Evolutionary conservation across 1,140 invertebrate genomes (phyloP), one percentile per base, ranked within the genome.

Genomic region (Lepidostoma basale): DNA sequence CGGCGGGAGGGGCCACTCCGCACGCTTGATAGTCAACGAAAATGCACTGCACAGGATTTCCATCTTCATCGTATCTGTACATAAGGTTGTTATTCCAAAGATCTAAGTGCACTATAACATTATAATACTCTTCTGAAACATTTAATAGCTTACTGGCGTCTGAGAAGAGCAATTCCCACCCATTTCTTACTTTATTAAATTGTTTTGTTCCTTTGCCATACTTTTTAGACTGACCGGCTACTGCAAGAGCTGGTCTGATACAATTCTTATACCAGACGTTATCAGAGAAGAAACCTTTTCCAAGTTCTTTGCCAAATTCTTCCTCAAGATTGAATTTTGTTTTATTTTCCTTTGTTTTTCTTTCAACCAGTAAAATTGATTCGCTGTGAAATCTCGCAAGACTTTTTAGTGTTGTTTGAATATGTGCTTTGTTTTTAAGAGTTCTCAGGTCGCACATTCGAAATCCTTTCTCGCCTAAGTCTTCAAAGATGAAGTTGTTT

Each of bases 71-170:
- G 59, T 87, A 86, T 69, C 83, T 84, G 73, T 87, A 89, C 69
- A 89, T 77, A 0, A 89, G 71, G 72, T 89, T 89, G 36, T 86
- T 88, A 18, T 81, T 80, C 87, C 88, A 89, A 3, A 86, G 76
- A 77, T 90, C 85, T 0, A 84, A 83, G 74, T 89, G 89, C 36
- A 80, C 83, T 5, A 88, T 76, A 0, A 88, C 87, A 67, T 87
- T 88, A 36, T 75, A 72, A 25, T 75, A 70, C 28, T 76, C 72
- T 5, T 62, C 25, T 22, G 77, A 77, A 5, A 28, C 26, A 33
- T 77, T 65, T 30, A 73, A 67, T 23, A 81, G 58, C 40, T 70
- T 60, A 39, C 80, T 71, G 9, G 74, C 77, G 22, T 69, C 54
- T 22, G 65, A 63, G 76, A 78, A 82, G 40, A 80, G 66, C 9